Evolutionary conservation across 1,140 invertebrate species (phyloP).

Genomic region (Eurytemora carolleeae): DNA sequence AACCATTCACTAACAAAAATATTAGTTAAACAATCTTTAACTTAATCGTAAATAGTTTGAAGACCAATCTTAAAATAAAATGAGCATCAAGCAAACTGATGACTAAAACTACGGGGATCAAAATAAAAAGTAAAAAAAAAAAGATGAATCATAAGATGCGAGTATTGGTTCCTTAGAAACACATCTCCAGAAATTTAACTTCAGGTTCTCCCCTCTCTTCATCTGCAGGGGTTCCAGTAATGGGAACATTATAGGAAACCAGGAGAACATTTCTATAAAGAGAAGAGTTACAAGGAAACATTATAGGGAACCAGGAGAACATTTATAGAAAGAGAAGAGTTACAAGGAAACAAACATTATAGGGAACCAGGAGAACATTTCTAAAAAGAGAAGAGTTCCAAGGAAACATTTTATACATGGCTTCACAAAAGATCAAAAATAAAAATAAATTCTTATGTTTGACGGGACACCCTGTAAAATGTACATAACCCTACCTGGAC

Average conservation of each 20-base stretch:
- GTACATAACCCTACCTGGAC: constrained; percentile 32
- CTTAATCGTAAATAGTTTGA: too few species aligned
- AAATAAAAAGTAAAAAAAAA: too few species aligned
- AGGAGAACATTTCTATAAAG: constrained; percentile 63
- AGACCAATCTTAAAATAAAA: too few species aligned
- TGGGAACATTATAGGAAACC: constrained; percentile 92
- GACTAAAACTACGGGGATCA: too few species aligned
- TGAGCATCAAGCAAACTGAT: too few species aligned
- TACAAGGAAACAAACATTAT: neutral
- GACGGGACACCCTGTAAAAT: neutral
- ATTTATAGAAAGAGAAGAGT: neutral
- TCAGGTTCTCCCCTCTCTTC: constrained; percentile 42
- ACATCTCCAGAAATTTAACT: constrained; percentile 64
- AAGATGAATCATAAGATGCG: too few species aligned
- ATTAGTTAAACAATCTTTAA: too few species aligned
- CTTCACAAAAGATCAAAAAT: neutral
- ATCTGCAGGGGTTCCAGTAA: constrained; percentile 56
- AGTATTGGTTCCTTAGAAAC: constrained; percentile 9
- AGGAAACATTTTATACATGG: neutral
- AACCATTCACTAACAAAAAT: too few species aligned
- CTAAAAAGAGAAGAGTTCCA: neutral
- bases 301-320: too few species aligned
- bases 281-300: too few species aligned
- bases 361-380: neutral
- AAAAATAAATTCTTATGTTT: neutral